Evolutionary conservation across 2,113 vertebrate genomes (phyloP), one percentile per base, ranked within the genome.

Genomic region (Lamprologus speciosus): DNA sequence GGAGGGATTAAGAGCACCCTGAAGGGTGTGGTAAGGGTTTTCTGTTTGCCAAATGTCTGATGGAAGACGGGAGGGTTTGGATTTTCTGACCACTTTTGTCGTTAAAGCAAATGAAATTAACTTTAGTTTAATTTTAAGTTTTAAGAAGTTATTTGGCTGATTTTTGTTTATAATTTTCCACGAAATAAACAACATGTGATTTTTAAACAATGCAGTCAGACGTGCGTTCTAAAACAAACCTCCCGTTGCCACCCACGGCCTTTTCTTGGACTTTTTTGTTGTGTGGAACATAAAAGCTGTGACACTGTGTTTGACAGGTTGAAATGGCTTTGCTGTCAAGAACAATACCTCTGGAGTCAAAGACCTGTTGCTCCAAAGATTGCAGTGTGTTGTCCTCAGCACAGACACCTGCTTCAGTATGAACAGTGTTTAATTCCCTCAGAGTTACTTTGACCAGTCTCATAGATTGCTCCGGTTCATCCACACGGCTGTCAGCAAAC

Each of bases 141-240:
- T 55, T 23, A 55, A 55, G 55, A 16, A 28, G 23, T 57, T 57
- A 57, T 28, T 16, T 57, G 23, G 55, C 3, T 0, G 4, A 57
- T 57, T 28, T 28, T 16, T 57, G 55, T 57, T 57, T 57, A 57
- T 28, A 16, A 28, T 57, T 57, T 57, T 57, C 55, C 2, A 57
- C 0, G 3, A 28, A 57, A 57, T 57, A 57, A 54, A 57, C 1
- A 0, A 1, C 23, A 57, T 2, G 2, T 58, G 4, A 58, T 9
- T 58, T 58, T 58, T 58, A 57, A 57, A 57, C 21, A 3, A 26
- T 26, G 54, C 0, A 57, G 54, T 57, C 54, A 57, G 12, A 14
- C 13, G 3, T 26, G 54, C 21, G 7, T 57, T 57, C 21, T 55
- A 3, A 55, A 55, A 55, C 54, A 26, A 55, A 1, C 54, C 54